Evolutionary conservation across 2,113 vertebrate species (phyloP).

Genomic region (Oriolus oriolus): DNA sequence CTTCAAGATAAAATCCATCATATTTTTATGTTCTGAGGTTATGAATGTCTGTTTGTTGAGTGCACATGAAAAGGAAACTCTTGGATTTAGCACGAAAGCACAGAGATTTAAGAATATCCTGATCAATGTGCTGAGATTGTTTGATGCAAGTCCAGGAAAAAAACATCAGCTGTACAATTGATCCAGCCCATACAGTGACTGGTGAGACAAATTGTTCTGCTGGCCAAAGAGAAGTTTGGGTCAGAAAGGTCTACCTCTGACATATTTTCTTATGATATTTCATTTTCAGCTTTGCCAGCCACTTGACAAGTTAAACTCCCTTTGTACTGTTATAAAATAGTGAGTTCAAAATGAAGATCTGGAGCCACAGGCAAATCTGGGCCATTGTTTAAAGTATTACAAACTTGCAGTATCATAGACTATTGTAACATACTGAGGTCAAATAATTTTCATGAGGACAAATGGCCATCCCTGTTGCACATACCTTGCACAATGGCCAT

Average conservation of each 20-base stretch:
- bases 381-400: conserved; percentile 54
- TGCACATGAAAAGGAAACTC: conserved; percentile 63
- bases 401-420: conserved; percentile 32
- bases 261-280: conserved; percentile 70
- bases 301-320: conserved; percentile 64
- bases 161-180: conserved; percentile 57
- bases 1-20: conserved; percentile 67
- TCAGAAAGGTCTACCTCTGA: conserved; percentile 65
- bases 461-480: neutral
- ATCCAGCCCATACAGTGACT: conserved; percentile 62
- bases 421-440: conserved; percentile 21
- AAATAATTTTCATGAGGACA: conserved; percentile 21
- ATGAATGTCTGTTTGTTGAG: conserved; percentile 59
- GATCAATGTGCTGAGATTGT: conserved; percentile 64
- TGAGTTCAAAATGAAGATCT: conserved; percentile 56
- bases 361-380: conserved; percentile 26
- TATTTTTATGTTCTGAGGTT: conserved; percentile 65
- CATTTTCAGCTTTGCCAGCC: conserved; percentile 66
- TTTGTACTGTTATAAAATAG: conserved; percentile 65
- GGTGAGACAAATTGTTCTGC: conserved; percentile 69
- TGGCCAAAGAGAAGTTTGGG: conserved; percentile 59
- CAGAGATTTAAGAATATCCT: conserved; percentile 66
- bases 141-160: conserved; percentile 71
- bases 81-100: conserved; percentile 65
- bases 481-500: neutral